Evolutionary conservation across 2,797 vertebrate species (phyloP), one percentile per base, ranked within the genome.

Genomic region (Gymnoscopelus braueri): DNA sequence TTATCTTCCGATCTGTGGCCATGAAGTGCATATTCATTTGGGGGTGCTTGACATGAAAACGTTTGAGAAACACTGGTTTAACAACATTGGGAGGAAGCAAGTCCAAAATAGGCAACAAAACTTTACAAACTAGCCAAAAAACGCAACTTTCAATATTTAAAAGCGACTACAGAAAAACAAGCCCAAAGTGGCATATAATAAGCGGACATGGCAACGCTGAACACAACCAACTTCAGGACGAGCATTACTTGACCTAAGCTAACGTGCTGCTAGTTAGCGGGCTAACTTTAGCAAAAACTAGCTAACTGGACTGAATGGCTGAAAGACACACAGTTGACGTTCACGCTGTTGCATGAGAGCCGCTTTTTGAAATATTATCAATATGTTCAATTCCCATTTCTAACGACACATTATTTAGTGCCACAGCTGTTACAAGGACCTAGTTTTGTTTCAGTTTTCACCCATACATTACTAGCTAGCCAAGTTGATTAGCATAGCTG

Each of bases 271-370:
- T 47, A 70, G 74, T 61, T 65, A 86, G 82, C 84, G 65, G 53
- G 90, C 88, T 92, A 93, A 79, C 84, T 67, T 8, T 74, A 82
- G 80, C 74, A 59, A 80, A 19, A 19, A 85, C 79, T 84, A 81
- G 89, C 73, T 90, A 84, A 79, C 80, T 83, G 82, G 88, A 82
- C 84, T 71, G 35, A 23, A 3, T 13, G n/a, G 81, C 77, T 77
- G 74, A 52, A 4, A 81, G 54, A 65, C 10, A 35, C 65, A 65
- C 57, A 60, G 71, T 69, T 71, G 68, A 75, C 62, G 15, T 48
- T 0, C 72, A 72, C 72, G 72, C 74, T 82, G 82, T 84, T 81
- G 80, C 80, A 63, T 63, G 39, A 2, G 39, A 35, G 32, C 3
- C 32, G 8, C 5, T 3, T 29, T 29, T 44, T 44, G 39, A 10